Percentiles rank a stretch among this genome's conserved stretches.
Evolutionary conservation across 2,888 invertebrate species (phyloP).

Genomic region (Bhutanitis thaidina): DNA sequence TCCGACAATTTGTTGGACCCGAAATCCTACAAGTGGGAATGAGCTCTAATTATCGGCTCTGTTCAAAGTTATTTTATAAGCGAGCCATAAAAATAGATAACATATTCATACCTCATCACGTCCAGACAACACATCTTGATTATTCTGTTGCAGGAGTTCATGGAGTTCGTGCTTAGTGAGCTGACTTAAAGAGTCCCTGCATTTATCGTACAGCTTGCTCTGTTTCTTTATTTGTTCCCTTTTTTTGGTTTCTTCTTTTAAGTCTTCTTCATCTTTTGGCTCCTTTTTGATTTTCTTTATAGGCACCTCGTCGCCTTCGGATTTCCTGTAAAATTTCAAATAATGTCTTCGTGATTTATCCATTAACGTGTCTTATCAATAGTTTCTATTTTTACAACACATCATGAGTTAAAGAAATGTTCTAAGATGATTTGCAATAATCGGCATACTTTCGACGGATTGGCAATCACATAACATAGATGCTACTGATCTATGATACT

Average conservation of each 20-base stretch:
- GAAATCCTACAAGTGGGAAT: too few relatives aligned
- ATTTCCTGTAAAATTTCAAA: constrained; percentile 35
- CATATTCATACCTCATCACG: constrained; percentile 79
- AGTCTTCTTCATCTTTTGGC: constrained; percentile 74
- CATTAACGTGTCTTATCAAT: too few relatives aligned
- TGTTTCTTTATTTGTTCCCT: constrained; percentile 85
- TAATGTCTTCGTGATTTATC: too few relatives aligned
- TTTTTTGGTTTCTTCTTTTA: constrained; percentile 69
- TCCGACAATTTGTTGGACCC: too few relatives aligned
- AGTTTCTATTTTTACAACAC: too few relatives aligned
- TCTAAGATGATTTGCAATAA: too few relatives aligned
- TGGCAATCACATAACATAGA: too few relatives aligned
- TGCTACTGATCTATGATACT: too few relatives aligned
- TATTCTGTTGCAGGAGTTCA: constrained; percentile 84
- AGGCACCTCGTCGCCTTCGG: constrained; percentile 76
- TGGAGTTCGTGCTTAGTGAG: constrained; percentile 82
- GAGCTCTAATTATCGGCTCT: too few relatives aligned
- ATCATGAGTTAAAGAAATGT: too few relatives aligned
- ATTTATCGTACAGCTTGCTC: constrained; percentile 78
- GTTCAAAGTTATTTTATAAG: too few relatives aligned
- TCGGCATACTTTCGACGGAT: too few relatives aligned
- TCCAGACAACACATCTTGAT: constrained; percentile 84
- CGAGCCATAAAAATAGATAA: not conserved
- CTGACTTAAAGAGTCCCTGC: constrained; percentile 50
- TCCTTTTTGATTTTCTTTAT: constrained; percentile 86